phyloP scores from a whole-genome alignment of 2,797 vertebrate genomes.

The Poecilia picta region DNA sequence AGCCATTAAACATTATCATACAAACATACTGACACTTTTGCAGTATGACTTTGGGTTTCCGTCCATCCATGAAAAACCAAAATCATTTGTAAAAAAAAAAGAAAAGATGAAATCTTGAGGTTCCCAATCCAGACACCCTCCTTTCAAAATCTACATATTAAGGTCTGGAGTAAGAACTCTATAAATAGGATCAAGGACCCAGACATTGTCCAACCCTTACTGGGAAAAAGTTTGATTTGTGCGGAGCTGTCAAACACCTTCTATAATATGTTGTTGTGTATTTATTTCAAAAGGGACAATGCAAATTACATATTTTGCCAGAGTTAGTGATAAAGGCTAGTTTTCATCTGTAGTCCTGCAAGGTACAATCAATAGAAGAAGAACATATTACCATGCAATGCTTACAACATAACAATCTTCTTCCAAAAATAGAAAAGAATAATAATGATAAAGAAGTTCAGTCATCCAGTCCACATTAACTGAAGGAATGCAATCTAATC shows the following conservation, averaged over 20 bases:
- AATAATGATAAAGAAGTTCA: too few species aligned
- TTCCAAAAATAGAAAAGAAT: too few species aligned
- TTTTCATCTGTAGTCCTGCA: too few species aligned
- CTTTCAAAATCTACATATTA: not conserved
- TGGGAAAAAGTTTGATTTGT: not conserved
- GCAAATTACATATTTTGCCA: too few species aligned
- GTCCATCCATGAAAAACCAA: not conserved
- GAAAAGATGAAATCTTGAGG: not conserved
- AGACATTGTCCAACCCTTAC: not conserved
- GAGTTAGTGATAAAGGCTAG: too few species aligned
- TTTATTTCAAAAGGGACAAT: too few species aligned
- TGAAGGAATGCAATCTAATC: not conserved
- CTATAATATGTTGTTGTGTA: not conserved
- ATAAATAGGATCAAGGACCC: not conserved
- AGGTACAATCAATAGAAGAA: too few species aligned
- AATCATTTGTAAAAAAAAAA: not conserved
- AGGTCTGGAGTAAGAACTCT: not conserved
- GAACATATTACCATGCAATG: too few species aligned
- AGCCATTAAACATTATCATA: conserved; percentile 25
- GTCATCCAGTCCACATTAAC: not conserved
- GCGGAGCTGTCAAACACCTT: not conserved
- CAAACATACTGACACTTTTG: conserved; percentile 12
- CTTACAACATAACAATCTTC: too few species aligned
- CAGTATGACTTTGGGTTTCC: not conserved
- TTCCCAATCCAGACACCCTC: not conserved